Conservation (phyloP, 2,888 invertebrate genomes). For the Monopis laevigella region DNA sequence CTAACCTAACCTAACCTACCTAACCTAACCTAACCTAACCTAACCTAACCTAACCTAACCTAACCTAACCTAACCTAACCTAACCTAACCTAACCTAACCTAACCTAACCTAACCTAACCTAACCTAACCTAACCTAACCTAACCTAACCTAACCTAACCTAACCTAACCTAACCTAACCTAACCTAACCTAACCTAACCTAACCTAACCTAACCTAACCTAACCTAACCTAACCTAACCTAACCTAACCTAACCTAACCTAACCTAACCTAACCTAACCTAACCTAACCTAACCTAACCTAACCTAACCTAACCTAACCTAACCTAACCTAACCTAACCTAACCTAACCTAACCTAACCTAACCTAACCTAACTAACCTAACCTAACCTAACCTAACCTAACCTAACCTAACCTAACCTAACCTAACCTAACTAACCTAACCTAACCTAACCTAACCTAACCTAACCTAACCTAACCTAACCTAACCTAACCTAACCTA, state of each 20-base stretch:
- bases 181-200: slow-evolving; percentile 18
- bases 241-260: slow-evolving; percentile 17
- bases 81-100: slow-evolving; percentile 16
- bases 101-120: slow-evolving; percentile 19
- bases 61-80: slow-evolving; percentile 17
- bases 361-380: slow-evolving; percentile 20
- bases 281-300: slow-evolving; percentile 17
- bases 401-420: slow-evolving; percentile 20
- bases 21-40: slow-evolving; percentile 17
- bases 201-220: slow-evolving; percentile 22
- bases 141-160: slow-evolving; percentile 18
- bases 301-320: slow-evolving; percentile 18
- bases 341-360: slow-evolving; percentile 20
- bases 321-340: slow-evolving; percentile 17
- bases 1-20: slow-evolving; percentile 18
- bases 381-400: slow-evolving; percentile 20
- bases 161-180: slow-evolving; percentile 19
- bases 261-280: slow-evolving; percentile 18
- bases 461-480: slow-evolving; percentile 20
- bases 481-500: slow-evolving; percentile 21
- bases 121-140: slow-evolving; percentile 17
- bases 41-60: slow-evolving; percentile 17
- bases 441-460: slow-evolving; percentile 20
- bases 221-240: slow-evolving; percentile 17
- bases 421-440: slow-evolving; percentile 19